Base-by-base conservation (phyloP, 2,797 vertebrate genomes). In the Decapterus maruadsi region DNA sequence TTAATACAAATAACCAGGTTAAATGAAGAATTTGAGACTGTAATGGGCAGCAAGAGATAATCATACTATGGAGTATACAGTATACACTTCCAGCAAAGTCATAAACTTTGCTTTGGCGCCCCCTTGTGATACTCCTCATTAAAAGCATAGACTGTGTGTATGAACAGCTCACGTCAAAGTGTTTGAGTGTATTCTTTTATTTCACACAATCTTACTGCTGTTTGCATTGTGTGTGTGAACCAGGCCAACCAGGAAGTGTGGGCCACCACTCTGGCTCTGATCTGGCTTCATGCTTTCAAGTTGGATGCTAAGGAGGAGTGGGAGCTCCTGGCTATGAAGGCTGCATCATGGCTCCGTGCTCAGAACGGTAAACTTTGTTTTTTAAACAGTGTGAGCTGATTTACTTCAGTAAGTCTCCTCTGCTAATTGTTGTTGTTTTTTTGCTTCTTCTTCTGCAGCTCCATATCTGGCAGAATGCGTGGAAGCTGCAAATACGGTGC, bases 311-410 rank as follows among this genome's bases (percentile, higher is more conserved):
- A 87, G 60, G 88, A 88, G 0, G 96, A 97, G 81, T 97, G 96
- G 96, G 91, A 96, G 51, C 91, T 96, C 60, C 85, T 97, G 85
- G 93, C 95, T 67, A 75, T 87, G 55, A 96, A 97, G 77, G 94
- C 95, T 1, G 75, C 84, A 17, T 75, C 88, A 13, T 96, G 96
- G 96, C 84, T 96, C 67, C 68, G 26, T 36, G 62, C 65, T 42
- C 89, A 91, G 48, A 93, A 94, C 69, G 95, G 96, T 96, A 82
- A 78, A 22, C 16, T 45, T 31, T 63, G 42, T 36, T 72, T 59
- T n/a, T 29, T 34, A 34, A 34, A 31, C 12, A 19, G 11, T 42
- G 4, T 56, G 14, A 34, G 31, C 4, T 34, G 4, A 34, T 34
- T 26, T 26, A 1, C 26, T 5, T 34, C 31, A 34, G 4, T 5